Evolutionary conservation across 2,888 invertebrate species (phyloP), one percentile per base, ranked within the genome.

Genomic region (Timandra comae): DNA sequence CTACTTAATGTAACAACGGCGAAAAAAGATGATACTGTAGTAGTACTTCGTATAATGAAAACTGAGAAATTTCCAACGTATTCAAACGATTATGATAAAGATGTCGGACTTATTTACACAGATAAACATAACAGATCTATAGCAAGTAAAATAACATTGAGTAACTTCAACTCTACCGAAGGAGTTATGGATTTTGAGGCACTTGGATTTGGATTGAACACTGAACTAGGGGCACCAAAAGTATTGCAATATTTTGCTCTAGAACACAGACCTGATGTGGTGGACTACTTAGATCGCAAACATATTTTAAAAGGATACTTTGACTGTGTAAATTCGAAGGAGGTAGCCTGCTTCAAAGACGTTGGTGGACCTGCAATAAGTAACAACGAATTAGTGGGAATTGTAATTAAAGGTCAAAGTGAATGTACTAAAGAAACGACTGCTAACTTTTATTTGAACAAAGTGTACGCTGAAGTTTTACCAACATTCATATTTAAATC

Each of bases 261-360:
- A 32, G 81, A 84, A 50, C 58, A 59, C 35, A 56, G 76, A 20
- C 41, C 49, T 10, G 45, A n/a, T n/a, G n/a, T n/a, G n/a, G n/a
- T n/a, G n/a, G n/a, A n/a, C n/a, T n/a, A n/a, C 23, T 27, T 8
- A 2, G 53, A 47, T 35, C 16, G 23, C 12, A 29, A 32, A 30
- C 58, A 66, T 10, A 20, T 41, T 30, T 32, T 71, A 9, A 54
- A 36, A 41, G 69, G 59, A 7, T 79, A 60, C 45, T 63, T 82
- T 46, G 84, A 82, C 41, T 85, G 84, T 36, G 56, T 82, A 12
- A 79, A 82, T 31, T 77, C 80, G 0, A 82, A 78, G 52, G 56
- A 74, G n/a, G 35, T 45, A 1, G 75, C 75, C 1, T 85, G 84
- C 53, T 85, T 76, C 42, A 78, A 58, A 58, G 84, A 85, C 33